These are phyloP conservation scores for Rhysida immarginata DNA, from an alignment of 1,140 invertebrate genomes.

Conservation along the genomic window DNA sequence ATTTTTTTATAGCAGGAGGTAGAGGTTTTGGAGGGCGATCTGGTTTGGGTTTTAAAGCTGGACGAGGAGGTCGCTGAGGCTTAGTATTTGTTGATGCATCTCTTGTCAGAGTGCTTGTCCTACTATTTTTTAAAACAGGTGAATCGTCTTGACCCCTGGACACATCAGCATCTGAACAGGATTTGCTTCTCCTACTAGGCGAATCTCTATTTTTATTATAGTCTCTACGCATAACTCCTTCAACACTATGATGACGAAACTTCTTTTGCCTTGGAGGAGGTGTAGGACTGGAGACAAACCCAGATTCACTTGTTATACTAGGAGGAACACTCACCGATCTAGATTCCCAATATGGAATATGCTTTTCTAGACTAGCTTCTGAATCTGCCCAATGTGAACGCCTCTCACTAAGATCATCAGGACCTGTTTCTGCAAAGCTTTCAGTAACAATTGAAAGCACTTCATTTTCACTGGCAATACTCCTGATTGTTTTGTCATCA, in stretches of 20 bases:
- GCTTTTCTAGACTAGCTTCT: background rate
- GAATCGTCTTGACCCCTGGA: background rate
- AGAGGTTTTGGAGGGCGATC: background rate
- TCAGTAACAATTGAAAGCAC: background rate
- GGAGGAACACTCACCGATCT: background rate
- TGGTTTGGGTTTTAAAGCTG: background rate
- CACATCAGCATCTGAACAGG: background rate
- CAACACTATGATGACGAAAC: background rate
- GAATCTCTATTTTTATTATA: background rate
- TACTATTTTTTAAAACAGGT: background rate
- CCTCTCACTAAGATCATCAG: background rate
- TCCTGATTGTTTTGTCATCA: too few species aligned
- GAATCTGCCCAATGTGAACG: background rate
- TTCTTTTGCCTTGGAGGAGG: background rate
- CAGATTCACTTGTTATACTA: constrained; percentile 2
- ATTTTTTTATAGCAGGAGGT: background rate
- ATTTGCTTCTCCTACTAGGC: background rate
- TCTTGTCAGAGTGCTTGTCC: background rate
- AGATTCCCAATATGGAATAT: background rate
- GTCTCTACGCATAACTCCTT: background rate
- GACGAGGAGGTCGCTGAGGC: background rate
- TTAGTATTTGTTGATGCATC: background rate
- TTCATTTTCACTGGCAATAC: too few species aligned
- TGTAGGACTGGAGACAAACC: constrained; percentile 3
- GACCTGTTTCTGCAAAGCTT: background rate